Evolutionary conservation across 2,797 vertebrate species (phyloP), one percentile per base, ranked within the genome.

Genomic region (Onychomys leucogaster): DNA sequence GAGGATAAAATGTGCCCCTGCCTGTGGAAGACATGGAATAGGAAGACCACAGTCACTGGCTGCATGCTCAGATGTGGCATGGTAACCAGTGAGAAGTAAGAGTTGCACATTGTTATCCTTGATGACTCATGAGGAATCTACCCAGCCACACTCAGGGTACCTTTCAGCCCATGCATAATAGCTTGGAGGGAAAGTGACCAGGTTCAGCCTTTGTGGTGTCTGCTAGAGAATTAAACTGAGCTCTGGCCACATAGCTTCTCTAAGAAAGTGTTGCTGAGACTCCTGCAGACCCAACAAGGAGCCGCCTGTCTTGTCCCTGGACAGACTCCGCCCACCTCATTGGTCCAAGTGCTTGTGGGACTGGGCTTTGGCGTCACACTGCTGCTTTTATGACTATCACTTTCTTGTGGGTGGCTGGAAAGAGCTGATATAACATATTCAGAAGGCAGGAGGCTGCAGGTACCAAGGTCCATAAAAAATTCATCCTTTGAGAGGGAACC

Each of bases 11-110:
- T 16, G 49, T 49, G 9, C 13, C 25, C 7, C 34, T 14, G 32
- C 2, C 21, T 43, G 1, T 1, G 46, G 13, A 37, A 65, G 6
- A 59, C 16, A 34, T 9, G 29, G 2, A 81, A 55, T 25, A 16
- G 34, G 11, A 61, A 9, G n/a, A 37, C 10, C 82, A 55, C 69
- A 23, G 11, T 21, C 49, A 46, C 19, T 12, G 57, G 69, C 23
- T 17, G 3, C 2, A 16, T 1, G 0, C 41, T 25, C 7, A 59
- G 46, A 43, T 7, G 52, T 0, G 23, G 57, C 2, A 32, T 13
- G 17, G n/a, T 23, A 52, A 3, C 16, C 25, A 76, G 1, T 14
- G 43, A 69, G 37, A 41, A 81, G 10, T n/a, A 65, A 71, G n/a
- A 67, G 46, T 49, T 59, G n/a, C 6, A 5, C 46, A 46, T 43